phyloP scores from a whole-genome alignment of 2,113 vertebrate species.

The Dasyornis broadbenti region DNA sequence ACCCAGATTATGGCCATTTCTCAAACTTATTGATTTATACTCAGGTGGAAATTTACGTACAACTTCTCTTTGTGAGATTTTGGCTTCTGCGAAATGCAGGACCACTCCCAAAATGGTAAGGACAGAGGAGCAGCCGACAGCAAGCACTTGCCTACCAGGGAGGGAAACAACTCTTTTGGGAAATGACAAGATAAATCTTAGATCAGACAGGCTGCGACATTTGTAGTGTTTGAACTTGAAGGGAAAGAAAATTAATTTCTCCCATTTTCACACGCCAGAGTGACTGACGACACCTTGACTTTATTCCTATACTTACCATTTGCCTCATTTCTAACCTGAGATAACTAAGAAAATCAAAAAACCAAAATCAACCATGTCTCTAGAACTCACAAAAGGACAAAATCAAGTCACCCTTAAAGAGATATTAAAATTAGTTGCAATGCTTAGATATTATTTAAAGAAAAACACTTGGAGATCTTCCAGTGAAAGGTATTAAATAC shows the following conservation, averaged over 20 bases:
- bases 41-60: neutral
- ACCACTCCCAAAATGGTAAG: neutral
- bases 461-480: neutral
- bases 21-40: neutral
- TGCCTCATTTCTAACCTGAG: fast-evolving
- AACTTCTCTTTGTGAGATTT: neutral
- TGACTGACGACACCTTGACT: neutral
- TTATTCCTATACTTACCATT: neutral
- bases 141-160: neutral
- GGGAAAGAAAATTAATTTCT: neutral
- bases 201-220: neutral
- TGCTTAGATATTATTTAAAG: neutral
- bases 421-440: neutral
- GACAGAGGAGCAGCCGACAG: neutral
- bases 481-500: neutral
- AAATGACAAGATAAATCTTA: neutral
- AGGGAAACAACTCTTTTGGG: neutral
- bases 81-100: neutral
- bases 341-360: neutral
- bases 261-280: neutral
- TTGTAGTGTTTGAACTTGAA: neutral
- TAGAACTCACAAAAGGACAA: neutral
- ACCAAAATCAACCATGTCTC: neutral
- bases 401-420: neutral
- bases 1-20: neutral